A percentile compares a stretch with the other conserved stretches of the same genome.
Evolutionary conservation across 2,888 invertebrate genomes (phyloP).

Genomic region (Calliopum simillimum): DNA sequence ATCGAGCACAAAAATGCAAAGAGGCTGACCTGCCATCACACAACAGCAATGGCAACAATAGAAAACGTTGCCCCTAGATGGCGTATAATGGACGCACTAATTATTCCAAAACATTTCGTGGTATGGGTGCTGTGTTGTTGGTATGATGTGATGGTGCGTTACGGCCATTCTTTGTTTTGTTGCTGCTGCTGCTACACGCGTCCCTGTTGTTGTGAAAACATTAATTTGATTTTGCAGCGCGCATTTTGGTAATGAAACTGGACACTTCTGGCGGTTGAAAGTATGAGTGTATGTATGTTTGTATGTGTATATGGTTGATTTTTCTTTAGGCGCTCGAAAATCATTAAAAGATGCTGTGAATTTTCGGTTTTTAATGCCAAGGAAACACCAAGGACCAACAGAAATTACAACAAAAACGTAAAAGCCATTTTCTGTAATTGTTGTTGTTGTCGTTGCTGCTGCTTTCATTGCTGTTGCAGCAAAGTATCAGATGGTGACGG

Average conservation of each 20-base stretch:
- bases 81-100: constrained; percentile 23
- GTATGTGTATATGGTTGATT: not conserved
- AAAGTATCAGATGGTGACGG: constrained; percentile 15
- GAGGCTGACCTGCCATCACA: too few species aligned
- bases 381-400: too few species aligned
- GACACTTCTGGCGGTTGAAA: not conserved
- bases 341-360: constrained; percentile 24
- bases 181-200: not conserved
- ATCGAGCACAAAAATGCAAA: too few species aligned
- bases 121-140: not conserved
- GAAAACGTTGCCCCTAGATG: not conserved
- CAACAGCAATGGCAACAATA: too few species aligned
- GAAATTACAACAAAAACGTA: not conserved
- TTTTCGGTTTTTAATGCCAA: not conserved
- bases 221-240: constrained; percentile 20
- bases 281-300: not conserved
- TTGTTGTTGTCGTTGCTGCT: not conserved
- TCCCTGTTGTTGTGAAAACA: constrained; percentile 20
- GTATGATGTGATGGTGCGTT: not conserved
- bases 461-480: not conserved
- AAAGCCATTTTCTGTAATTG: not conserved
- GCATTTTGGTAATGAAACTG: constrained; percentile 30
- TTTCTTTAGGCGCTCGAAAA: constrained; percentile 8
- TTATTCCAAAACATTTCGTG: constrained; percentile 30
- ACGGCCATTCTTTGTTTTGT: not conserved